These are phyloP conservation scores for Sepioteuthis lessoniana DNA, from an alignment of 2,888 invertebrate species.

Conservation along the genomic window DNA sequence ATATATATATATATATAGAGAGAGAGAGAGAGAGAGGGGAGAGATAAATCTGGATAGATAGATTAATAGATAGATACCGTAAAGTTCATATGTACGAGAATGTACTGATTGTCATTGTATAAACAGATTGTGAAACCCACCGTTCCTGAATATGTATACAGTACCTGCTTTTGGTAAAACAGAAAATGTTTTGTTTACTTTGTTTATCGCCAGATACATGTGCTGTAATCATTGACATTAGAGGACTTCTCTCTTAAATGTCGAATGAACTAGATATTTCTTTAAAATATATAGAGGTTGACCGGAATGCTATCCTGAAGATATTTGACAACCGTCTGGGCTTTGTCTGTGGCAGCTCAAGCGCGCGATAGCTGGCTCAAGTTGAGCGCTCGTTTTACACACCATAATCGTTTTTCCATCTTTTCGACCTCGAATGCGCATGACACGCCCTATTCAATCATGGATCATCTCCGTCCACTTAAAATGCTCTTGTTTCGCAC, in stretches of 20 bases:
- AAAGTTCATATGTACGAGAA: background rate
- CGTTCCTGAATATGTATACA: background rate
- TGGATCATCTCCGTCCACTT: background rate
- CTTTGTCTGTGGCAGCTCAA: background rate
- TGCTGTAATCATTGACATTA: conserved; percentile 4
- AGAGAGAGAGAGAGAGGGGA: too few species aligned
- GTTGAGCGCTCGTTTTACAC: background rate
- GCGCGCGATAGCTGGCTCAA: background rate
- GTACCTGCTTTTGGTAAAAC: background rate
- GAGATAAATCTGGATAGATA: too few species aligned
- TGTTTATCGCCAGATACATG: background rate
- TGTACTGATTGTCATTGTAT: background rate
- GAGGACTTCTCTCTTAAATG: background rate
- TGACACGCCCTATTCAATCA: background rate
- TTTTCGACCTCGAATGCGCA: background rate
- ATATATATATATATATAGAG: too few species aligned
- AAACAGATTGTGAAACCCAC: background rate
- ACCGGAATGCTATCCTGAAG: background rate
- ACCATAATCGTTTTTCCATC: background rate
- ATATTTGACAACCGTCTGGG: background rate
- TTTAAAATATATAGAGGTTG: background rate
- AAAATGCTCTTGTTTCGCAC: background rate
- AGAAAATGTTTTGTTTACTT: background rate
- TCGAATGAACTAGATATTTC: background rate
- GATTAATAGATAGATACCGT: background rate